Conservation (phyloP, 1,140 invertebrate genomes). For the Drosophila melanica region DNA sequence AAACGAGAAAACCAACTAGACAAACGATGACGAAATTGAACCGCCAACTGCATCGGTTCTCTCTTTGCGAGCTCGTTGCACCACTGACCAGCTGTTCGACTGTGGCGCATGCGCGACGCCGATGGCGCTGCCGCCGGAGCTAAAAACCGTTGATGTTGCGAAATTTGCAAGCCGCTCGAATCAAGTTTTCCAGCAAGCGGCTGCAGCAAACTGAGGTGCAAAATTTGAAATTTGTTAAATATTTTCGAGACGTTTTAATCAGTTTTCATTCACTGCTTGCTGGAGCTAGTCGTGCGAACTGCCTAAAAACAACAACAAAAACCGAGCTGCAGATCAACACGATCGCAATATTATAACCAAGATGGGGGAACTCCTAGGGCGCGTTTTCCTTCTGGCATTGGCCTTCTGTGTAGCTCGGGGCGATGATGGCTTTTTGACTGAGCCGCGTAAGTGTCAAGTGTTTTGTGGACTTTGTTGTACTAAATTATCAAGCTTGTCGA, state of each 20-base stretch:
- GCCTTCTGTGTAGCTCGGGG: constrained; percentile 25
- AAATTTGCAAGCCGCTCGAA: constrained; percentile 64
- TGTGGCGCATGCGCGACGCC: no score
- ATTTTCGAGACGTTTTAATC: constrained; percentile 42
- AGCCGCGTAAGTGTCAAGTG: constrained; percentile 76
- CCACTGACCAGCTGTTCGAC: constrained; percentile 40
- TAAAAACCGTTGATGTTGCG: constrained; percentile 36
- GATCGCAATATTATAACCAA: not conserved
- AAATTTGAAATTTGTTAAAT: constrained; percentile 61
- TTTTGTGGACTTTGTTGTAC: not conserved
- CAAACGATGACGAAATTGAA: constrained; percentile 64
- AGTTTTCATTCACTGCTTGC: constrained; percentile 66
- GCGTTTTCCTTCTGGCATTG: constrained; percentile 43
- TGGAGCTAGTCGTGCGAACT: constrained; percentile 45
- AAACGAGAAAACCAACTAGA: constrained; percentile 24
- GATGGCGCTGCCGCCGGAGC: no score
- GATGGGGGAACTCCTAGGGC: constrained; percentile 34
- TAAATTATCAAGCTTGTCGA: not conserved
- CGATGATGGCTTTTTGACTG: constrained; percentile 69
- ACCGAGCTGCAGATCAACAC: constrained; percentile 1
- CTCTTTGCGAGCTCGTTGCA: constrained; percentile 20
- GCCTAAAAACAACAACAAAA: not conserved
- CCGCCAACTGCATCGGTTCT: constrained; percentile 42
- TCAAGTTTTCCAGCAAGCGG: constrained; percentile 66
- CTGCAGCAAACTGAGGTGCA: constrained; percentile 51